phyloP scores from a whole-genome alignment of 2,888 invertebrate species.

The Antheraea yamamai region DNA sequence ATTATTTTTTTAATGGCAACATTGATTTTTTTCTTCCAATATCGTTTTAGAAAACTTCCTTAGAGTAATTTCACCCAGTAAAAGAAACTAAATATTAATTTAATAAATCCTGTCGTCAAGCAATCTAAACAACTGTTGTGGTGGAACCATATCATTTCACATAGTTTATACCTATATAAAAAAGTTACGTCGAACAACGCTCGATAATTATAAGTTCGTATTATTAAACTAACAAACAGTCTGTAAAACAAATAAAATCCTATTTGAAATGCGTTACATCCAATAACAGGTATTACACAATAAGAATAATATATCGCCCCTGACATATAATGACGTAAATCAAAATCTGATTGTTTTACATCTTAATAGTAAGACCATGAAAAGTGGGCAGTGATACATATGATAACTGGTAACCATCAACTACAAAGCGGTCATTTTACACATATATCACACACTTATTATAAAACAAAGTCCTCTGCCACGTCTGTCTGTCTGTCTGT shows the following conservation, averaged over 20 bases:
- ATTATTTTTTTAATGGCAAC: background rate
- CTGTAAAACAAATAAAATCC: too few species aligned
- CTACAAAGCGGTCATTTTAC: too few species aligned
- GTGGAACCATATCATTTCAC: background rate
- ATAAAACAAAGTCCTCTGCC: too few species aligned
- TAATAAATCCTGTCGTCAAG: background rate
- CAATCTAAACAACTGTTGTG: background rate
- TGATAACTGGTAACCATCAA: too few species aligned
- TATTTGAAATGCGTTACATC: background rate
- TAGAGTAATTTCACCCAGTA: background rate
- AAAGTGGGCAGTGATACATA: too few species aligned
- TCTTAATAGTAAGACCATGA: too few species aligned
- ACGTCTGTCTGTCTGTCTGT: too few species aligned
- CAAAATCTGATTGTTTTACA: background rate
- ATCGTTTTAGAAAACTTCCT: background rate
- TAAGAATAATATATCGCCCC: background rate
- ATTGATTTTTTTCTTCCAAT: background rate
- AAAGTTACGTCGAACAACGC: background rate
- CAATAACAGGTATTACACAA: background rate
- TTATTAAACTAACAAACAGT: too few species aligned
- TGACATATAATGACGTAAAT: background rate
- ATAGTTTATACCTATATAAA: background rate
- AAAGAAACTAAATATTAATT: background rate
- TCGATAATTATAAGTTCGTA: background rate
- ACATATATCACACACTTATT: too few species aligned